Conservation (phyloP, 1,140 invertebrate genomes). For the Cardiocondyla obscurior region DNA sequence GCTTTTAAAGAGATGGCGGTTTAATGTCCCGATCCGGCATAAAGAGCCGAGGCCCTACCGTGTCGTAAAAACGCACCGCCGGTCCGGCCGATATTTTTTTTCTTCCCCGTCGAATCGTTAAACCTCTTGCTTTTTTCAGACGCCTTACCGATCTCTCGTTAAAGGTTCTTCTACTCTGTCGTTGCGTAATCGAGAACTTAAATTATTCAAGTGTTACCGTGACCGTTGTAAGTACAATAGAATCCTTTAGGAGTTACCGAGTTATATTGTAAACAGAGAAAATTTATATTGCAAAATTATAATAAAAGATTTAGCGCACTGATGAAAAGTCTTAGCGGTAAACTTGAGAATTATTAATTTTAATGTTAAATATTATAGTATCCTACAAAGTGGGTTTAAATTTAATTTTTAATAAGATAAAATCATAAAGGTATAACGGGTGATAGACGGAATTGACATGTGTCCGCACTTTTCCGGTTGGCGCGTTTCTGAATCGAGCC, state of each 20-base stretch:
- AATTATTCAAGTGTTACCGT: neutral
- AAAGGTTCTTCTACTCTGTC: conserved; percentile 14
- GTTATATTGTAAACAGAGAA: neutral
- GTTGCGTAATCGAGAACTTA: conserved; percentile 36
- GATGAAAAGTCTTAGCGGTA: neutral
- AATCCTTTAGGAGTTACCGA: neutral
- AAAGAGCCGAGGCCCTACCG: conserved; percentile 66
- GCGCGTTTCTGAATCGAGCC: conserved; percentile 51
- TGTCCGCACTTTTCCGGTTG: neutral
- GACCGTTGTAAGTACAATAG: neutral
- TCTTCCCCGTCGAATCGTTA: conserved; percentile 32
- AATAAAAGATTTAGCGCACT: neutral
- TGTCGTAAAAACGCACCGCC: conserved; percentile 64
- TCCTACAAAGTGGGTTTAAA: no score
- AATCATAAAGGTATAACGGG: neutral
- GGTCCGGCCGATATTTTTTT: conserved; percentile 43
- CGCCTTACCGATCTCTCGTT: conserved; percentile 23
- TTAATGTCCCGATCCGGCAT: conserved; percentile 66
- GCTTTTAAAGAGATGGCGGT: conserved; percentile 67
- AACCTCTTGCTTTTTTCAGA: conserved; percentile 27
- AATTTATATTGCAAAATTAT: neutral
- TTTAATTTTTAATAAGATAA: no score
- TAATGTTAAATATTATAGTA: no score
- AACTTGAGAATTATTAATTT: neutral
- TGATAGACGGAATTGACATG: neutral